Evolutionary conservation across 2,888 invertebrate species (phyloP).

Genomic region (Caenorhabditis afra): DNA sequence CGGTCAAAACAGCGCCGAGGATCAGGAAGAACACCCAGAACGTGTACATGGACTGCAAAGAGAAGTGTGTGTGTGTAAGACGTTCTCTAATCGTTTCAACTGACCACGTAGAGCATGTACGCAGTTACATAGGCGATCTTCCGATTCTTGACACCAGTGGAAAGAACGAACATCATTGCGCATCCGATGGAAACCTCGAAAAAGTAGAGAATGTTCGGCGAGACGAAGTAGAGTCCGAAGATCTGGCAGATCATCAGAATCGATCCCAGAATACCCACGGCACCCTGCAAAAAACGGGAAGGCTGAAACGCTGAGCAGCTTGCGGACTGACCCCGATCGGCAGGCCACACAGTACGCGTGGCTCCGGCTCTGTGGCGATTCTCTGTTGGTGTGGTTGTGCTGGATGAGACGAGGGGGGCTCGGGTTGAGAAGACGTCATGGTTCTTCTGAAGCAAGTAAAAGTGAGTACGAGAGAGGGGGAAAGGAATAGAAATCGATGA

Average conservation of each 20-base stretch:
- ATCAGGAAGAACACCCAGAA: slow-evolving; percentile 61
- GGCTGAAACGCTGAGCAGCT: not conserved
- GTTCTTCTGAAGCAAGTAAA: slow-evolving; percentile 30
- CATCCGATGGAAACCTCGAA: slow-evolving; percentile 59
- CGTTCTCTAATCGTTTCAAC: slow-evolving; percentile 16
- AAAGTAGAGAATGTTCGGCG: slow-evolving; percentile 54
- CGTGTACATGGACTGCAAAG: slow-evolving; percentile 59
- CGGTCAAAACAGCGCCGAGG: slow-evolving; percentile 49
- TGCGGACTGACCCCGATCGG: slow-evolving; percentile 44
- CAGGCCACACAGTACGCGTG: slow-evolving; percentile 54
- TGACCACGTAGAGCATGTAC: slow-evolving; percentile 57
- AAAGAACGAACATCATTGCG: slow-evolving; percentile 58
- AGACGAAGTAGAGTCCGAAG: slow-evolving; percentile 51
- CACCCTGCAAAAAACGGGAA: slow-evolving; percentile 34
- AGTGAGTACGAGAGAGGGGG: slow-evolving; percentile 26
- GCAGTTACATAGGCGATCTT: slow-evolving; percentile 59
- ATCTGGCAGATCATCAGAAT: slow-evolving; percentile 61
- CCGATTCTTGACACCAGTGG: slow-evolving; percentile 54
- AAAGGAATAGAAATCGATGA: not conserved
- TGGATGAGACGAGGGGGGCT: slow-evolving; percentile 12
- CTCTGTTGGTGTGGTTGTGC: slow-evolving; percentile 29
- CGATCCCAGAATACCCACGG: slow-evolving; percentile 56
- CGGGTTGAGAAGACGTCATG: slow-evolving; percentile 26
- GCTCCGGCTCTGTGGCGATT: slow-evolving; percentile 49
- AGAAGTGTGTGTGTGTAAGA: too few species aligned